Base-by-base conservation (phyloP, 2,113 vertebrate species). In the Pangasianodon gigas region DNA sequence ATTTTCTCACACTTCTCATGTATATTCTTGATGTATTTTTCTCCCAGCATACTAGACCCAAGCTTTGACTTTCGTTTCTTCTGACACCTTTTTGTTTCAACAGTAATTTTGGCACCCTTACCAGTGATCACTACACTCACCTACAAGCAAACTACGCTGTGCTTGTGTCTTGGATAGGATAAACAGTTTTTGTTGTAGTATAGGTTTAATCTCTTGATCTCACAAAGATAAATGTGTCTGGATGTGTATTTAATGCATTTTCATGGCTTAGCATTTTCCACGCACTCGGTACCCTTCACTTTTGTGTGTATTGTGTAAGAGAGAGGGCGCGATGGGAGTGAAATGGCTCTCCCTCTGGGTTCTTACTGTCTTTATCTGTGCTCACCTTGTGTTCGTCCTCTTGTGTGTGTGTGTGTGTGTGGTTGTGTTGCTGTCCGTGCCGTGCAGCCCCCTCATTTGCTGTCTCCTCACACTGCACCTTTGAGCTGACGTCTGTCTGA, bases 351-450 rank as follows among this genome's bases (percentile, higher is more conserved):
- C 32, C 37, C 51, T 44, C 54, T 56, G 60, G 37, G 88, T 84
- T 60, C 74, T 65, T 75, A 41, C 51, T 24, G 52, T 52, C 65
- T 84, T 58, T 84, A 37, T 74, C 71, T 44, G 62, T 18, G 51
- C 81, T 89, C 81, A 89, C 88, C 88, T 89, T 89, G 88, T 46
- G 88, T 60, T 84, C 51, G 51, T 89, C 88, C 82, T 89, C 37
- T 51, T 29, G 48, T 89, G 65, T 37, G 65, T 58, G 51, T 84
- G 60, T 67, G 60, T 32, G 16, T 80, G 69, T 77, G 32, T 7
- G 46, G 8, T 54, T 80, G 77, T 67, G 60, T 52, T 51, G 60
- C n/a, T 41, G 46, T 37, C 65, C 46, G 5, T 87, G 21, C 67
- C 4, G 26, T 46, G 6, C 83, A n/a, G 58, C 81, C 14, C 26